Percentiles rank a stretch among this genome's conserved stretches.
These are phyloP conservation scores for Tragelaphus strepsiceros DNA, from an alignment of 2,113 vertebrate species.

Conservation along the genomic window DNA sequence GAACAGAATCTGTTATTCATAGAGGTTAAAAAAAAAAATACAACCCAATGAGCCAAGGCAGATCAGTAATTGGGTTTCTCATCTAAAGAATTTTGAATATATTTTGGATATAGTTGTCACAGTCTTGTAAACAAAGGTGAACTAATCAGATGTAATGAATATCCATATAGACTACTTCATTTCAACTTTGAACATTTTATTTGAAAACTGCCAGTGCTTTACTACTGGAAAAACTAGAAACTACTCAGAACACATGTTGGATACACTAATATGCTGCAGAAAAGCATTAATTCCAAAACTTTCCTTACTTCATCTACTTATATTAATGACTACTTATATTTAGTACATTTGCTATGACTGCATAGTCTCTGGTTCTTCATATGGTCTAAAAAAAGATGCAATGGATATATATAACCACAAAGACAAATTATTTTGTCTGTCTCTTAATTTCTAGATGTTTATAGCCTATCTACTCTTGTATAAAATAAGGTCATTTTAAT, in stretches of 20 bases:
- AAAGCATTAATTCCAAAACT: not conserved
- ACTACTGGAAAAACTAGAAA: slow-evolving; percentile 6
- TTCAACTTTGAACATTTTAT: not conserved
- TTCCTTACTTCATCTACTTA: not conserved
- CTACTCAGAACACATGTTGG: not conserved
- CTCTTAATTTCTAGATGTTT: not conserved
- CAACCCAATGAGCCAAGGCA: not conserved
- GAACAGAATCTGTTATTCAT: not conserved
- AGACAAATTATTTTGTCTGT: not conserved
- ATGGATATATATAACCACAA: not conserved
- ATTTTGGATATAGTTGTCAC: not conserved
- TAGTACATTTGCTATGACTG: not conserved
- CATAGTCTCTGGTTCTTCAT: not conserved
- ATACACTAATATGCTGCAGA: not conserved
- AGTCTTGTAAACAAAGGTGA: not conserved
- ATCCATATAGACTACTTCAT: not conserved
- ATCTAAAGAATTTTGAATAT: not conserved
- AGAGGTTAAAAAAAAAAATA: slow-evolving; percentile 9
- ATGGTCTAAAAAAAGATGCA: not conserved
- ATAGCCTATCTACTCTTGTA: not conserved
- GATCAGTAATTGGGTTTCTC: not conserved
- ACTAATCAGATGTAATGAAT: not conserved
- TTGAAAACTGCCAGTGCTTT: not conserved
- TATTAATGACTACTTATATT: not conserved
- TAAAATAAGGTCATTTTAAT: not conserved